Conservation (phyloP, 2,797 vertebrate species). For the Mormyrus hasselquistii region DNA sequence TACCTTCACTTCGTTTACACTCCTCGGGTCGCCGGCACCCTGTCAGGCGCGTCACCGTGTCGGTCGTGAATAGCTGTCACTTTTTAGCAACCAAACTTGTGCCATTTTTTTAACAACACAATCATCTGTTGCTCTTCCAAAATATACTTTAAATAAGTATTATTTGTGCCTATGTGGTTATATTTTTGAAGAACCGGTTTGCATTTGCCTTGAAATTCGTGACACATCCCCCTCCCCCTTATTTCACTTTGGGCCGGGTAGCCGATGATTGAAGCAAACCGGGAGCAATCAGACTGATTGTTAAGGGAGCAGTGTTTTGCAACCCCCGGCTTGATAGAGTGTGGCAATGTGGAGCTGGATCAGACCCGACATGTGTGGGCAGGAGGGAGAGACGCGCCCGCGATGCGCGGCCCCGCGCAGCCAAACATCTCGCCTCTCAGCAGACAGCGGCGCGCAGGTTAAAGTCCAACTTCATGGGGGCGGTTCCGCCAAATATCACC, state of each 20-base stretch:
- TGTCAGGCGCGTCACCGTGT: neutral
- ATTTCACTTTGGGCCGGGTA: neutral
- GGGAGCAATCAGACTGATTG: slow-evolving; percentile 4
- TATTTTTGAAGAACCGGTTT: neutral
- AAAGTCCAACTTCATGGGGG: slow-evolving; percentile 4
- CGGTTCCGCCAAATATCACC: neutral
- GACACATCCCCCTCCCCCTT: neutral
- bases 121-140: neutral
- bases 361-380: slow-evolving; percentile 47
- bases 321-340: neutral
- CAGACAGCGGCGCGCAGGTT: neutral
- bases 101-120: neutral
- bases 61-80: neutral
- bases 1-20: neutral
- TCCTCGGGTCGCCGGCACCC: neutral
- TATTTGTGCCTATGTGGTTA: neutral
- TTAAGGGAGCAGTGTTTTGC: neutral
- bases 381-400: slow-evolving; percentile 4
- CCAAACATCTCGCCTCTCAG: neutral
- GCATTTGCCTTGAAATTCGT: neutral
- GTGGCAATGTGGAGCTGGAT: slow-evolving; percentile 51
- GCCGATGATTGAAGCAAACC: neutral
- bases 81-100: neutral
- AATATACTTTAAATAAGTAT: neutral
- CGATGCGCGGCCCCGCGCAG: neutral